These are phyloP conservation scores for Herminia tarsipennalis DNA, from an alignment of 2,888 invertebrate species.

Conservation along the genomic window DNA sequence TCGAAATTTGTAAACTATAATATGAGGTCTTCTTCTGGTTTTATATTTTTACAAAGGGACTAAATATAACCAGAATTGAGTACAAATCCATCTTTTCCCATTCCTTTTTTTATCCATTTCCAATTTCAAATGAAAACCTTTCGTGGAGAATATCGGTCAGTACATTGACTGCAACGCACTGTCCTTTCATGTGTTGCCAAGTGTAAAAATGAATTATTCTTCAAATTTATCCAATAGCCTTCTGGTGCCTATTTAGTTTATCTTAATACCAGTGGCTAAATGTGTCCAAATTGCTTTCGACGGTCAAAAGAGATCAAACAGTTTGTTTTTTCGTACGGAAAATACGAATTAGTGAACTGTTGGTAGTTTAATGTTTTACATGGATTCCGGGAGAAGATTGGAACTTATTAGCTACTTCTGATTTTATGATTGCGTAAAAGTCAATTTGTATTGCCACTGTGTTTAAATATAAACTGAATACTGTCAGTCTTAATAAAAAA, in stretches of 20 bases:
- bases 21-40: too few relatives aligned
- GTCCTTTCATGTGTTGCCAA: constrained; percentile 66
- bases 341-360: constrained; percentile 30
- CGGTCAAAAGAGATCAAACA: constrained; percentile 23
- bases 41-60: too few relatives aligned
- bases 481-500: too few relatives aligned
- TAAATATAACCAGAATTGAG: too few relatives aligned
- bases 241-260: constrained; percentile 56
- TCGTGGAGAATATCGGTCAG: too few relatives aligned
- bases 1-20: too few relatives aligned
- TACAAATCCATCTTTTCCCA: too few relatives aligned
- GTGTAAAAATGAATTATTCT: constrained; percentile 79
- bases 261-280: too few relatives aligned
- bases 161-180: constrained; percentile 50
- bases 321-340: constrained; percentile 31
- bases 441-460: neutral
- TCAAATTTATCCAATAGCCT: constrained; percentile 70
- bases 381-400: neutral
- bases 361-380: constrained; percentile 25
- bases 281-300: constrained; percentile 43
- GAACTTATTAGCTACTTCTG: neutral
- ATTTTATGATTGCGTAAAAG: neutral
- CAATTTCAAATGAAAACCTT: constrained; percentile 21
- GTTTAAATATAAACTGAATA: neutral
- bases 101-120: neutral